These are phyloP conservation scores for Metallyticus violacea DNA, from an alignment of 2,888 invertebrate species.

Conservation along the genomic window DNA sequence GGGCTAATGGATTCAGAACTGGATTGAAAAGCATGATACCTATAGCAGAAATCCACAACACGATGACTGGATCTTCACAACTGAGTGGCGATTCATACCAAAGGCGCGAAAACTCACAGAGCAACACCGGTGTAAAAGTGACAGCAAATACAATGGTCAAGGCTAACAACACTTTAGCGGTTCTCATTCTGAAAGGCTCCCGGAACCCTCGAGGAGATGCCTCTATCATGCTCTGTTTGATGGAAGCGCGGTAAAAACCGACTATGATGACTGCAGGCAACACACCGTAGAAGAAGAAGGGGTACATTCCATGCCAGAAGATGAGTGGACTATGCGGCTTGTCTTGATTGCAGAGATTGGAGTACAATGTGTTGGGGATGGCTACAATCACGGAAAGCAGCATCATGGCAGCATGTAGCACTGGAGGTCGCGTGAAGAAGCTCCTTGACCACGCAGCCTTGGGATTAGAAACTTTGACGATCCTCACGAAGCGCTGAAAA, in stretches of 20 bases:
- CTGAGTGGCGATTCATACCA: background rate
- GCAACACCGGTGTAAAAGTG: background rate
- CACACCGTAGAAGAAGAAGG: background rate
- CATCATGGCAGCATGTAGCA: background rate
- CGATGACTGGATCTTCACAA: background rate
- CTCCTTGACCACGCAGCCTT: background rate
- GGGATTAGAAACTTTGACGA: background rate
- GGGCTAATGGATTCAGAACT: background rate
- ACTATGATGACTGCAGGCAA: background rate
- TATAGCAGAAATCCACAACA: background rate
- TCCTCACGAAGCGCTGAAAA: background rate
- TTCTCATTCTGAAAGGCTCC: background rate
- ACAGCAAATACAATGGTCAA: background rate
- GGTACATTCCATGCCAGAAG: background rate
- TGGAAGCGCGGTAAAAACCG: background rate
- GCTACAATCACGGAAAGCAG: background rate
- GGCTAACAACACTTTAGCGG: background rate
- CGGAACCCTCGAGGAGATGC: background rate
- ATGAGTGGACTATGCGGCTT: background rate
- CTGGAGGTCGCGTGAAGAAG: background rate
- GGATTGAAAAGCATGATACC: background rate
- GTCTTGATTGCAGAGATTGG: background rate
- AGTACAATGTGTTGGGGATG: background rate
- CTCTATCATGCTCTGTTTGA: background rate
- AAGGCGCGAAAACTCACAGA: background rate